These are phyloP conservation scores for Drosophila vallismaia DNA, from an alignment of 2,888 invertebrate species.

Conservation along the genomic window DNA sequence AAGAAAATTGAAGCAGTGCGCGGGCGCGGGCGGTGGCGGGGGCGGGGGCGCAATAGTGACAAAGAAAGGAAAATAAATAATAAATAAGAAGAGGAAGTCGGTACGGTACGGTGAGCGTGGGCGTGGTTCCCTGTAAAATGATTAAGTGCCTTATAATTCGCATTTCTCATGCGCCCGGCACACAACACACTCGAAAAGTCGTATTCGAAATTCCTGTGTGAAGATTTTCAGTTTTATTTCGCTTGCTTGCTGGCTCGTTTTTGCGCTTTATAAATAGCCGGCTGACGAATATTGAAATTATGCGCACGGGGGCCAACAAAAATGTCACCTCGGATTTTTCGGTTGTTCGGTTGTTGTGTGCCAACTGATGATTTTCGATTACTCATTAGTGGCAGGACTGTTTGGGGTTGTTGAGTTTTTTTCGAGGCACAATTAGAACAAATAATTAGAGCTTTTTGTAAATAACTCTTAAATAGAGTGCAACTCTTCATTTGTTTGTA, in stretches of 20 bases:
- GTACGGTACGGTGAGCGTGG: neutral
- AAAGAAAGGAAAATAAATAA: constrained; percentile 24
- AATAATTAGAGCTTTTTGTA: too few relatives aligned
- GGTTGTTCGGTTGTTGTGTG: constrained; percentile 10
- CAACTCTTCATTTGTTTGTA: too few relatives aligned
- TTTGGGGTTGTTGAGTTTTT: constrained; percentile 11
- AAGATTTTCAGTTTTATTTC: constrained; percentile 8
- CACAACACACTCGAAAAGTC: constrained; percentile 37
- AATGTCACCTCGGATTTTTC: constrained; percentile 72
- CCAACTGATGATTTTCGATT: constrained; percentile 44
- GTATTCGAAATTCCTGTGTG: constrained; percentile 74
- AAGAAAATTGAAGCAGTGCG: constrained; percentile 24
- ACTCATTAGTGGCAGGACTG: constrained; percentile 39
- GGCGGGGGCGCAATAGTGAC: constrained; percentile 12
- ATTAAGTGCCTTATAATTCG: constrained; percentile 64
- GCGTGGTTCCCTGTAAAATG: constrained; percentile 67
- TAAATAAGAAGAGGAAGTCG: constrained; percentile 5
- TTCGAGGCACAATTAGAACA: neutral
- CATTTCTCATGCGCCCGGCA: constrained; percentile 65
- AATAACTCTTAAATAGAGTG: too few relatives aligned
- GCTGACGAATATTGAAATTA: constrained; percentile 80
- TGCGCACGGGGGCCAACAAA: constrained; percentile 72
- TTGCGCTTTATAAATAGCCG: constrained; percentile 73
- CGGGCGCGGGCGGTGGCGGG: constrained; percentile 14
- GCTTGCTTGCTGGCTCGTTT: constrained; percentile 19